Base-by-base conservation (phyloP, 2,888 invertebrate genomes). In the Nycteola revayana region DNA sequence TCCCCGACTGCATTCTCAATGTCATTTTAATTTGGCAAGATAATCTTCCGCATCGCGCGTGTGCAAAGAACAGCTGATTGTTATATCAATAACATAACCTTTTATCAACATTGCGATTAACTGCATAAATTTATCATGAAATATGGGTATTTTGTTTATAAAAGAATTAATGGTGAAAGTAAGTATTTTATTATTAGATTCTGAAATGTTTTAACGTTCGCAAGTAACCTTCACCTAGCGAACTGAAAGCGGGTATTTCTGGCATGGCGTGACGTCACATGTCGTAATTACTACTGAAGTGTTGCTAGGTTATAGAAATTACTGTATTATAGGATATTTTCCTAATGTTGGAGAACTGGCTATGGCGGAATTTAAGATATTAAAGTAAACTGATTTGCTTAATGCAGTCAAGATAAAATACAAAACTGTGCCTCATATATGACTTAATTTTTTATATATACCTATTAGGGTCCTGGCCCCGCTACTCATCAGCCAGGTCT, bases 221-320 rank as follows among this genome's bases (percentile, higher is more conserved):
- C 50, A 18, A 26, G 42, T 77, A 78, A 80, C 85, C 86, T 85
- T 87, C 86, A 85, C 81, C 83, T 82, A 78, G 77, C 79, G 60
- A 60, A n/a, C 83, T 81, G 79, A 85, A 82, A 82, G 68, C 67
- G 70, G 51, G 67, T 83, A 87, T 85, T 85, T 86, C 73, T 74
- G 81, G 57, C 67, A 85, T 65, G 84, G 86, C 83, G 84, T 85
- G 80, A 85, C 82, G 86, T 82, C 75, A 75, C 59, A 48, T 66
- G 76, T 78, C 80, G 83, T 74, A 70, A 62, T 75, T 74, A 57
- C 65, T 49, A 39, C 33, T 39, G 6, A 25, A 36, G 68, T 75
- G 74, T 83, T 82, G 82, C 78, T 57, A 72, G 28, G 9, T 29
- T 1, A 6, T 2, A 11, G 26, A 43, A 50, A 32, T 10, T 44